These are phyloP conservation scores for Drosophila anomalata DNA, from an alignment of 2,888 invertebrate species.

Conservation along the genomic window DNA sequence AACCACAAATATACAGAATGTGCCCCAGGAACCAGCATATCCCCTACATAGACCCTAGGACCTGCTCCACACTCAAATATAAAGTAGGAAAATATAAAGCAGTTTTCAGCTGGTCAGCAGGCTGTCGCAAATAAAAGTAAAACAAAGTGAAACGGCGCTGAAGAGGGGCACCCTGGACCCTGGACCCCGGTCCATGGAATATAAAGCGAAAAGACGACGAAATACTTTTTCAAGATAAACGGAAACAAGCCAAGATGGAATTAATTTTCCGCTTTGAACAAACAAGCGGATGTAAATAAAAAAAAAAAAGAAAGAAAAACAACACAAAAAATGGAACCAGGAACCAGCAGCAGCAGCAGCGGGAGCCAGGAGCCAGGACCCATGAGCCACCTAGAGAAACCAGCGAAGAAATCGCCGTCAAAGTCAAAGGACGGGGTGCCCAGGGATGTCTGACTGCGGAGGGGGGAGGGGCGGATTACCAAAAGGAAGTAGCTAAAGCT, in stretches of 20 bases:
- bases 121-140: constrained; percentile 58
- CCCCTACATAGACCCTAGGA: constrained; percentile 30
- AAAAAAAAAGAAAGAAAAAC: constrained; percentile 24
- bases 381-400: constrained; percentile 21
- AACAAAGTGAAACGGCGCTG: constrained; percentile 21
- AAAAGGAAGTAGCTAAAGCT: constrained; percentile 21
- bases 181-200: constrained; percentile 6
- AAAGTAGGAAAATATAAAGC: constrained; percentile 39
- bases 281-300: constrained; percentile 84
- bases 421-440: constrained; percentile 29
- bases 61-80: constrained; percentile 22
- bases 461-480: background rate
- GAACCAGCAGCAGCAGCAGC: constrained; percentile 27
- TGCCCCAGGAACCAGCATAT: constrained; percentile 17
- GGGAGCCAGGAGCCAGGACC: background rate
- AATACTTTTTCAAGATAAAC: constrained; percentile 81
- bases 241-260: constrained; percentile 84
- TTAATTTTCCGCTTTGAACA: constrained; percentile 84
- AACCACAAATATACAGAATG: background rate
- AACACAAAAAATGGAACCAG: constrained; percentile 28
- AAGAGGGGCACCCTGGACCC: constrained; percentile 8
- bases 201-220: constrained; percentile 56
- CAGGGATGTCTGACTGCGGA: background rate
- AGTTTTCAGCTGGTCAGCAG: constrained; percentile 70
- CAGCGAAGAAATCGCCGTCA: constrained; percentile 34